Conservation (phyloP, 2,113 vertebrate species). For the Callipepla californica region DNA sequence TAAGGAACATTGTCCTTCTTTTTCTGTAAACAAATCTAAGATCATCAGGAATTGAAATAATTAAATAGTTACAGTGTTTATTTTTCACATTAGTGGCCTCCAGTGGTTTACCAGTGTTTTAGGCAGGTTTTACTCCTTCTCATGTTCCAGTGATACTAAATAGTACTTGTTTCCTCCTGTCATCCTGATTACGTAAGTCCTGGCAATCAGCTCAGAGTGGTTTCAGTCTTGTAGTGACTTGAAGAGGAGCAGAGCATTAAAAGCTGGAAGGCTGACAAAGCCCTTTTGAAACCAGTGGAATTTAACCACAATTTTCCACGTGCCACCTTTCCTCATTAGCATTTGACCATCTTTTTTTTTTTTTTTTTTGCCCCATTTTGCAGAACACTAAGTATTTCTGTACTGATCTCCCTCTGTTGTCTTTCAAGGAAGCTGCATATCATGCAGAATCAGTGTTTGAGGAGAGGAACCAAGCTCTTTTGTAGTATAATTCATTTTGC, state of each 20-base stretch:
- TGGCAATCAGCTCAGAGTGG: background rate
- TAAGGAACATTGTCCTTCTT: constrained; percentile 48
- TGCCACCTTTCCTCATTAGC: background rate
- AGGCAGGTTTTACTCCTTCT: background rate
- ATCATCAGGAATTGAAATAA: constrained; percentile 6
- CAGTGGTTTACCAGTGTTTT: background rate
- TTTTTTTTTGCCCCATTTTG: background rate
- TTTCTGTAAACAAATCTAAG: constrained; percentile 42
- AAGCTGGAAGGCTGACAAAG: background rate
- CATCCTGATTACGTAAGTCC: background rate
- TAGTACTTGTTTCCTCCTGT: background rate
- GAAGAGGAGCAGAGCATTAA: background rate
- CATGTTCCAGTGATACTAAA: background rate
- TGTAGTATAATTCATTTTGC: constrained; percentile 28
- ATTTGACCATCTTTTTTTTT: background rate
- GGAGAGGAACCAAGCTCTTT: constrained; percentile 24
- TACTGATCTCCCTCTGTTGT: background rate
- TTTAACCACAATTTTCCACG: background rate
- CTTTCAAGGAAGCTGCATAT: constrained; percentile 25
- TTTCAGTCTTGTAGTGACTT: background rate
- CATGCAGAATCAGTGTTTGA: background rate
- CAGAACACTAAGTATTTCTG: background rate
- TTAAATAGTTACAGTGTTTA: background rate
- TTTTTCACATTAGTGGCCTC: constrained; percentile 1
- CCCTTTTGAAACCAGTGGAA: background rate